A percentile compares a stretch with the other conserved stretches of the same genome.
Evolutionary conservation across 2,888 invertebrate species (phyloP).

Genomic region (Orgyia antiqua): DNA sequence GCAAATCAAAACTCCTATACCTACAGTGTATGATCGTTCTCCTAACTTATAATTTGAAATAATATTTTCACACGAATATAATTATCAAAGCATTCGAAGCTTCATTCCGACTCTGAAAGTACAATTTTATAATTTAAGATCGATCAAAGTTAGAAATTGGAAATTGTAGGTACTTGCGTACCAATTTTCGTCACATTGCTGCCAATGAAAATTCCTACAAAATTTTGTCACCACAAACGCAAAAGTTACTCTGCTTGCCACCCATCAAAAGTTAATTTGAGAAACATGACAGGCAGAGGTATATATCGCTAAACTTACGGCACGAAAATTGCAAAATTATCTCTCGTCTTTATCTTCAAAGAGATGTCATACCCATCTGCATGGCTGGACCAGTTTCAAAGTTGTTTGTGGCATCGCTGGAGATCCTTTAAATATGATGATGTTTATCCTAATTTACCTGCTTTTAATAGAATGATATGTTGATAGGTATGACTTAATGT

Average conservation of each 20-base stretch:
- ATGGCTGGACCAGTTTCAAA: conserved; percentile 64
- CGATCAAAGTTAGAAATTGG: conserved; percentile 45
- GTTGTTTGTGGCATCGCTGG: conserved; percentile 62
- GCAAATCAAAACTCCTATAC: background rate
- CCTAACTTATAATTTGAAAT: conserved; percentile 4
- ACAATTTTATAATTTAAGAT: conserved; percentile 36
- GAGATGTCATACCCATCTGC: conserved; percentile 73
- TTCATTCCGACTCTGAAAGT: conserved; percentile 21
- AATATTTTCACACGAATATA: conserved; percentile 20
- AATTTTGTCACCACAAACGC: conserved; percentile 41
- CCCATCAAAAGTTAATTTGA: conserved; percentile 67
- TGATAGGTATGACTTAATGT: conserved; percentile 38
- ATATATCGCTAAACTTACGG: conserved; percentile 59
- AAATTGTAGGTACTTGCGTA: conserved; percentile 35
- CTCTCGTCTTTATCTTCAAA: conserved; percentile 75
- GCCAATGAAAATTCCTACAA: conserved; percentile 31
- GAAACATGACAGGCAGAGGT: conserved; percentile 55
- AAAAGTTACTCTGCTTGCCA: conserved; percentile 43
- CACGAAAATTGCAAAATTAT: conserved; percentile 75
- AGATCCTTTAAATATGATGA: conserved; percentile 55
- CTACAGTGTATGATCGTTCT: background rate
- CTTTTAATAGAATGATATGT: conserved; percentile 40
- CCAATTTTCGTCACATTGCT: conserved; percentile 22
- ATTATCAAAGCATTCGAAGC: conserved; percentile 27
- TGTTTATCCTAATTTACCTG: conserved; percentile 56